These are phyloP conservation scores for Drosophila aldrichi DNA, from an alignment of 2,888 invertebrate genomes.

Conservation along the genomic window DNA sequence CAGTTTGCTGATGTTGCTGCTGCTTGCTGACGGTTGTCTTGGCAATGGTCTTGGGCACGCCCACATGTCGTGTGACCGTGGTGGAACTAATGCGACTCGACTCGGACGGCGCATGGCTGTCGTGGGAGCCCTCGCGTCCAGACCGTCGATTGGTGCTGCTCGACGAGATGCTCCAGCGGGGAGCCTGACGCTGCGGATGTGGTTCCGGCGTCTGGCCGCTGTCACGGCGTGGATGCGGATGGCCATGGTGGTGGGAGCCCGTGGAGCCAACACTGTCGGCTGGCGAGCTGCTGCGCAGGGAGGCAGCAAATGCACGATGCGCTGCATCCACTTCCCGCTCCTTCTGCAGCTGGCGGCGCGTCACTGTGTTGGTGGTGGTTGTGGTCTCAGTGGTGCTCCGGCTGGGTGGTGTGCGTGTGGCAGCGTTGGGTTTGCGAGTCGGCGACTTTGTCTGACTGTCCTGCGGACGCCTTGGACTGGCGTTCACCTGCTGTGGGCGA, in stretches of 20 bases:
- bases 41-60: slow-evolving; percentile 69
- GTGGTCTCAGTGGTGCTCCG: slow-evolving; percentile 24
- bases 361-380: slow-evolving; percentile 53
- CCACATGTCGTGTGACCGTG: slow-evolving; percentile 80
- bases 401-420: slow-evolving; percentile 20
- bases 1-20: slow-evolving; percentile 10
- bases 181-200: slow-evolving; percentile 67
- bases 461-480: slow-evolving; percentile 53
- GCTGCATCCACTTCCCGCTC: slow-evolving; percentile 87
- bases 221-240: slow-evolving; percentile 86
- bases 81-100: slow-evolving; percentile 83
- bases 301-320: slow-evolving; percentile 91
- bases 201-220: slow-evolving; percentile 82
- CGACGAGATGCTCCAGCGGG: slow-evolving; percentile 82
- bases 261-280: slow-evolving; percentile 85
- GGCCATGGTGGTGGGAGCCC: slow-evolving; percentile 58
- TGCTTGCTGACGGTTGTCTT: slow-evolving; percentile 55
- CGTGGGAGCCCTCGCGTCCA: slow-evolving; percentile 84
- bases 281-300: slow-evolving; percentile 89
- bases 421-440: slow-evolving; percentile 34
- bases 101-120: slow-evolving; percentile 83
- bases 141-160: slow-evolving; percentile 75
- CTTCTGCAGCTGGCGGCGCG: slow-evolving; percentile 74
- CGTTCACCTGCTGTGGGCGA: slow-evolving; percentile 28
- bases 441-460: slow-evolving; percentile 66